A percentile compares a stretch with the other conserved stretches of the same genome.
These are phyloP conservation scores for Protaetia brevitarsis DNA, from an alignment of 1,140 invertebrate species.

Conservation along the genomic window DNA sequence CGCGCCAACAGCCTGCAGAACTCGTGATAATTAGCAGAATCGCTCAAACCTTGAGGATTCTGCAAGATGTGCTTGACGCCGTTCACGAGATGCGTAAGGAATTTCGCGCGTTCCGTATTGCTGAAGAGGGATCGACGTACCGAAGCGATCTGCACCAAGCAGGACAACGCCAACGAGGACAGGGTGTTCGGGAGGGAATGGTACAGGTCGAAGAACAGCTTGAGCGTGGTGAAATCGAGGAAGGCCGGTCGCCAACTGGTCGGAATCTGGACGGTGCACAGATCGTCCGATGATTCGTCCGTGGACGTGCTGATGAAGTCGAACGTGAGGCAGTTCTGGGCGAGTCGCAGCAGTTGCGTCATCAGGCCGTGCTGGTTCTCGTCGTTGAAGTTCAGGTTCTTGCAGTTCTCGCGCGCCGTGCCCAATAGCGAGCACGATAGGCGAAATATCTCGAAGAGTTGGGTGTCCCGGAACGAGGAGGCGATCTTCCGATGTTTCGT, in stretches of 20 bases:
- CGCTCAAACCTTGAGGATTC: conserved; percentile 90
- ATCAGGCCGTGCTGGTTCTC: conserved; percentile 76
- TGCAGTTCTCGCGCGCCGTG: conserved; percentile 88
- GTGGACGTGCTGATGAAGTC: conserved; percentile 97
- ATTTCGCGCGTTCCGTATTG: conserved; percentile 91
- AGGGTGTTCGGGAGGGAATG: conserved; percentile 79
- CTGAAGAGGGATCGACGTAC: conserved; percentile 94
- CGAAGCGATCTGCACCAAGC: conserved; percentile 95
- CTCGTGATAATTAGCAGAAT: conserved; percentile 96
- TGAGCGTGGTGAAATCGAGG: conserved; percentile 86
- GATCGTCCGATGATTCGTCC: conserved; percentile 95
- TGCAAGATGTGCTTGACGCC: conserved; percentile 91
- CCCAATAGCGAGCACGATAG: conserved; percentile 86
- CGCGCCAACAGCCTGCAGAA: conserved; percentile 94
- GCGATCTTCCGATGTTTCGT: conserved; percentile 96
- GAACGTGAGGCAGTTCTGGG: conserved; percentile 94
- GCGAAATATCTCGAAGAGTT: conserved; percentile 95
- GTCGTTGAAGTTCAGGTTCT: conserved; percentile 86
- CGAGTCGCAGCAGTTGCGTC: conserved; percentile 78
- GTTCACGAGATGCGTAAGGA: conserved; percentile 86
- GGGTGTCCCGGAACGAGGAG: conserved; percentile 92
- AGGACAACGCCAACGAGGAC: conserved; percentile 85
- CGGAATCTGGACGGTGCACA: conserved; percentile 95
- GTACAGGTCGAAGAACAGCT: conserved; percentile 95
- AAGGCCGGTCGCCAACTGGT: conserved; percentile 93